These are phyloP conservation scores for Rhopalosiphum maidis DNA, from an alignment of 1,140 invertebrate genomes.

Conservation along the genomic window DNA sequence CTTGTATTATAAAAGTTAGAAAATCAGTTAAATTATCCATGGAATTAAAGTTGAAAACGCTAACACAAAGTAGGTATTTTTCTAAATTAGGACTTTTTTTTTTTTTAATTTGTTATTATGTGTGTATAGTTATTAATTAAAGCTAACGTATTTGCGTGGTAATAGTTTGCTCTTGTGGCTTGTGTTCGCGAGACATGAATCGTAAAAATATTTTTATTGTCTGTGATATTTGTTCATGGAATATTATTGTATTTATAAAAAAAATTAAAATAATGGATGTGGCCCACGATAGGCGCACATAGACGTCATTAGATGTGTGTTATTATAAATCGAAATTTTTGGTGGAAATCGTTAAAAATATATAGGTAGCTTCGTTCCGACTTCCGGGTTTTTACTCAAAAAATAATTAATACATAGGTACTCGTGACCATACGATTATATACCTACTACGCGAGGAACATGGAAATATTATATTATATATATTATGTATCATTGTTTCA, in stretches of 20 bases:
- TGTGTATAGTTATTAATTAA: background rate
- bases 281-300: background rate
- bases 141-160: background rate
- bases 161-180: background rate
- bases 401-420: slow-evolving; percentile 15
- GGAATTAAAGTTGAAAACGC: too few relatives aligned
- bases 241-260: background rate
- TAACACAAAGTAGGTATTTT: too few relatives aligned
- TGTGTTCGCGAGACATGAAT: background rate
- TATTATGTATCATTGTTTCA: background rate
- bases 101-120: background rate
- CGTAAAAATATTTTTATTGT: background rate
- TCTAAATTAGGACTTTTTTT: background rate
- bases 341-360: background rate
- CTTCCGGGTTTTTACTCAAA: background rate
- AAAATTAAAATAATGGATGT: background rate
- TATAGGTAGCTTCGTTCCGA: background rate
- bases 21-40: too few relatives aligned
- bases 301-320: background rate
- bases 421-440: background rate
- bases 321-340: background rate
- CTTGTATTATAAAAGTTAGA: too few relatives aligned
- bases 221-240: background rate
- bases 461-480: slow-evolving; percentile 18
- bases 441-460: background rate